phyloP scores from a whole-genome alignment of 2,113 vertebrate genomes.

The Tachuris rubrigastra region DNA sequence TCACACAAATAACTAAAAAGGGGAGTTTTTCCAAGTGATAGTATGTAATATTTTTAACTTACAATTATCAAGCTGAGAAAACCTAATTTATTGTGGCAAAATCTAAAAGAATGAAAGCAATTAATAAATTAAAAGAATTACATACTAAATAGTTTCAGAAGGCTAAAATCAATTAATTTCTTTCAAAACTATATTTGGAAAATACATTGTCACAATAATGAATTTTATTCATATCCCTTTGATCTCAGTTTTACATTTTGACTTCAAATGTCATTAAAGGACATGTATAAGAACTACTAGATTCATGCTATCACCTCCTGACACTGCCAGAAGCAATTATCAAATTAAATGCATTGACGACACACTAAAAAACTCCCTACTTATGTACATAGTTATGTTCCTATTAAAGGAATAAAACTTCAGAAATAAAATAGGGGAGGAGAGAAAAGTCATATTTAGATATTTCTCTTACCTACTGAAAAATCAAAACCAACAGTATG shows the following conservation, averaged over 20 bases:
- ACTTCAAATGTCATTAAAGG: neutral
- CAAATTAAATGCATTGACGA: neutral
- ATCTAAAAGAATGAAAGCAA: neutral
- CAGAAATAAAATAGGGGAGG: neutral
- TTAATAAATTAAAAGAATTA: neutral
- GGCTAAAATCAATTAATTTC: neutral
- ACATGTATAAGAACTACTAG: neutral
- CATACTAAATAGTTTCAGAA: neutral
- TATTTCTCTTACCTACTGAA: neutral
- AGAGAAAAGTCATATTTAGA: neutral
- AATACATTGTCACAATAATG: neutral
- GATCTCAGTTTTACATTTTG: slow-evolving; percentile 18
- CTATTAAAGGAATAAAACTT: neutral
- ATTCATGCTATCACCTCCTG: neutral
- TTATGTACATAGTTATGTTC: neutral
- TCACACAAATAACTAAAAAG: neutral
- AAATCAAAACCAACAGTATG: neutral
- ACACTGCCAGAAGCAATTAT: neutral
- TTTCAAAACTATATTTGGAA: neutral
- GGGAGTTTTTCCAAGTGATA: neutral
- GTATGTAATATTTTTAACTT: neutral
- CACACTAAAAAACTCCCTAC: neutral
- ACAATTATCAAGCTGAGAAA: neutral
- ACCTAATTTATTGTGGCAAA: neutral
- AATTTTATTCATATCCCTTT: neutral